A percentile compares a stretch with the other conserved stretches of the same genome.
Evolutionary conservation across 1,140 invertebrate genomes (phyloP).

Genomic region (Drosophila navojoa): DNA sequence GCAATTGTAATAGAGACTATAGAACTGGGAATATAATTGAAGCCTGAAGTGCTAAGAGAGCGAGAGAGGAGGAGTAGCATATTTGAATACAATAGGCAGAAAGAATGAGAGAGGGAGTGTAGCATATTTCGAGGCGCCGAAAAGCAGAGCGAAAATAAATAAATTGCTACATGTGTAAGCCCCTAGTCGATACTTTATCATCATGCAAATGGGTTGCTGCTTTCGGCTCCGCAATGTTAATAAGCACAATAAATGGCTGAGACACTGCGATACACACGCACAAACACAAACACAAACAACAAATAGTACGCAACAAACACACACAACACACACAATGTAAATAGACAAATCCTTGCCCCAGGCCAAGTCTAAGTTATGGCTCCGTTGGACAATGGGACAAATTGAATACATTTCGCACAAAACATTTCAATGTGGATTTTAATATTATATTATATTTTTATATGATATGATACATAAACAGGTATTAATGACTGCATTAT

Average conservation of each 20-base stretch:
- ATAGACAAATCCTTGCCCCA: constrained; percentile 16
- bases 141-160: constrained; percentile 34
- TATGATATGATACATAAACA: too few relatives aligned
- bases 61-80: not conserved
- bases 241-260: constrained; percentile 56
- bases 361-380: constrained; percentile 50
- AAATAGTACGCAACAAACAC: constrained; percentile 2
- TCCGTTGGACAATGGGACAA: not conserved
- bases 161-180: constrained; percentile 53
- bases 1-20: constrained; percentile 2
- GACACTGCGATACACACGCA: constrained; percentile 17
- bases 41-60: not conserved
- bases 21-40: constrained; percentile 7
- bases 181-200: constrained; percentile 72
- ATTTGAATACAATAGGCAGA: too few relatives aligned
- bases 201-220: constrained; percentile 58
- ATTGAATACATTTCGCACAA: too few relatives aligned
- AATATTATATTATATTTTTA: too few relatives aligned
- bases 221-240: constrained; percentile 35
- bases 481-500: too few relatives aligned
- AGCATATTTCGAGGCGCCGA: constrained; percentile 55
- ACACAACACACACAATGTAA: constrained; percentile 25
- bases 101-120: constrained; percentile 1
- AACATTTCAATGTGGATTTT: too few relatives aligned
- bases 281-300: constrained; percentile 8